phyloP scores from a whole-genome alignment of 2,113 vertebrate genomes.

The Clarias magur region DNA sequence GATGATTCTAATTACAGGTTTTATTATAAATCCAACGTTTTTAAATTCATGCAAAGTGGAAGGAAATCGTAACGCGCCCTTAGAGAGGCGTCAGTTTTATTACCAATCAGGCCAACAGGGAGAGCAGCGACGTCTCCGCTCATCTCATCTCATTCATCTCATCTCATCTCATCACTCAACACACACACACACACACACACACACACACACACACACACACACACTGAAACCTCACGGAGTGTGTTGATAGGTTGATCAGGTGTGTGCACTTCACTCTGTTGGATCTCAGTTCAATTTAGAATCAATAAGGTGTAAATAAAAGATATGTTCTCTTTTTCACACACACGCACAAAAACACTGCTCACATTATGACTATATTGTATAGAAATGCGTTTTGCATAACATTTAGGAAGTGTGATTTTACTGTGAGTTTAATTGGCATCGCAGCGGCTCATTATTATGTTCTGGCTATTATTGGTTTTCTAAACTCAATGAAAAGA shows the following conservation, averaged over 20 bases:
- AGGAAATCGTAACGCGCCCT: neutral
- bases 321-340: neutral
- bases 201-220: neutral
- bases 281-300: neutral
- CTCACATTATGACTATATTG: neutral
- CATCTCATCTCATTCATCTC: neutral
- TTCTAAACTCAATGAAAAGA: neutral
- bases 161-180: neutral
- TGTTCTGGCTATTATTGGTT: neutral
- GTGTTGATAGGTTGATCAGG: neutral
- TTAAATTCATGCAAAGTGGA: neutral
- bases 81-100: constrained; percentile 18
- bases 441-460: neutral
- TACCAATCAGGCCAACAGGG: neutral
- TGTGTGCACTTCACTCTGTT: neutral
- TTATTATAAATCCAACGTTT: neutral
- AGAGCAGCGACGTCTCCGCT: neutral
- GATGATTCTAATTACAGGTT: constrained; percentile 18
- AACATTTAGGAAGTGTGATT: neutral
- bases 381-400: neutral
- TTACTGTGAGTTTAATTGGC: neutral
- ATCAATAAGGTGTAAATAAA: neutral
- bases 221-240: neutral
- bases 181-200: neutral
- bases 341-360: neutral